Percentiles rank a stretch among this genome's conserved stretches.
Conservation (phyloP, 2,888 invertebrate genomes). For the Lasius fuliginosus region DNA sequence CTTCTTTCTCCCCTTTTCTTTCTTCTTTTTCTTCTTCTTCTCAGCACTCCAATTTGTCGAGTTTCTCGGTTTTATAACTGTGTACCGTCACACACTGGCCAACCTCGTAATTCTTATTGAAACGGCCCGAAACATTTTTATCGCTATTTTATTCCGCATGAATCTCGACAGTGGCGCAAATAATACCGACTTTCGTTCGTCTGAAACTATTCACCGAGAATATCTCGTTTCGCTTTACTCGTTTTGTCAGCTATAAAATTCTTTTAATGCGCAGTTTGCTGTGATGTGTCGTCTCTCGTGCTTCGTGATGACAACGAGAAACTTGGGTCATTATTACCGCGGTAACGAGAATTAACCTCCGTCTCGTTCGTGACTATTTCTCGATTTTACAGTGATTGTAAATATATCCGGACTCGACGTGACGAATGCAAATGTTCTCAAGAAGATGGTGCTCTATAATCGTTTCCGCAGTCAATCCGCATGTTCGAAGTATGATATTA, state of each 20-base stretch:
- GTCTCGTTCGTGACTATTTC: constrained; percentile 56
- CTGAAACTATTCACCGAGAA: constrained; percentile 58
- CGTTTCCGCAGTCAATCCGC: neutral
- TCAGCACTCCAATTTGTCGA: constrained; percentile 50
- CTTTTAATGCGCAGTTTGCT: constrained; percentile 10
- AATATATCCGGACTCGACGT: neutral
- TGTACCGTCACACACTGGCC: constrained; percentile 33
- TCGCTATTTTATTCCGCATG: constrained; percentile 54
- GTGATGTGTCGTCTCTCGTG: constrained; percentile 34
- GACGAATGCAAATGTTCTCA: constrained; percentile 1
- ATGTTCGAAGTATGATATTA: neutral
- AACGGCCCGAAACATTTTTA: constrained; percentile 54
- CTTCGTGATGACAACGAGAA: neutral
- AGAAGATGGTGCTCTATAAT: neutral
- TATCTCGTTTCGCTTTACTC: constrained; percentile 52
- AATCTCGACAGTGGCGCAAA: constrained; percentile 62
- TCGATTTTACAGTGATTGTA: constrained; percentile 27
- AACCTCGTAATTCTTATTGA: constrained; percentile 46
- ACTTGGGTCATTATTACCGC: constrained; percentile 48
- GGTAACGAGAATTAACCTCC: constrained; percentile 37
- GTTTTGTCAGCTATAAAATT: constrained; percentile 58
- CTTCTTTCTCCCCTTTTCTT: neutral
- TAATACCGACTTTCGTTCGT: constrained; percentile 63
- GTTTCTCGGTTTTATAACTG: constrained; percentile 55
- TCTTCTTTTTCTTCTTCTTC: constrained; percentile 3